Conservation (phyloP, 1,140 invertebrate species). For the Caenorhabditis remanei region DNA sequence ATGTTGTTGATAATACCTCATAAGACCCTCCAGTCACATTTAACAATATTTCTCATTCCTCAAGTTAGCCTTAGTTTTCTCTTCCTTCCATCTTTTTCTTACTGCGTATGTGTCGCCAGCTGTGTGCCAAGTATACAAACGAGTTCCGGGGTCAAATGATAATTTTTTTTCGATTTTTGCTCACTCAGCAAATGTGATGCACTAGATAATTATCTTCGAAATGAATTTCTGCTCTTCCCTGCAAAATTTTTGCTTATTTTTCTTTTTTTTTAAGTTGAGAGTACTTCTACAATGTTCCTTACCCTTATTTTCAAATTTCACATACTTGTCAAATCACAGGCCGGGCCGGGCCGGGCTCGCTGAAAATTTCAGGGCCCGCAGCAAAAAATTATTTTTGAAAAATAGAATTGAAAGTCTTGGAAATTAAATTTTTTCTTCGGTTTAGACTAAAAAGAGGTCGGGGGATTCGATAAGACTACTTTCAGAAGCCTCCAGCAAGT, state of each 20-base stretch:
- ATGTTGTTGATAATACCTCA: not conserved
- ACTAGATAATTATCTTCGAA: not conserved
- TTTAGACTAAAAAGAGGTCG: too few relatives aligned
- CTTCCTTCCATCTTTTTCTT: not conserved
- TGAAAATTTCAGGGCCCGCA: too few relatives aligned
- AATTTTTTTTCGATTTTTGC: not conserved
- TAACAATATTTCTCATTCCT: slow-evolving; percentile 3
- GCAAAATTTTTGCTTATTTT: not conserved
- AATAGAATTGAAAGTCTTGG: too few relatives aligned
- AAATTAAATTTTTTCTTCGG: too few relatives aligned
- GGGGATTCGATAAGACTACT: too few relatives aligned
- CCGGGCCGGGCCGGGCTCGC: too few relatives aligned
- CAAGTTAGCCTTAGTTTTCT: not conserved
- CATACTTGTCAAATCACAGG: too few relatives aligned
- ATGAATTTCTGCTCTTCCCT: not conserved
- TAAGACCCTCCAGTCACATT: not conserved
- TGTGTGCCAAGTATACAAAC: slow-evolving; percentile 43
- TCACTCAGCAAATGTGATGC: not conserved
- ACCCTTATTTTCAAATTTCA: too few relatives aligned
- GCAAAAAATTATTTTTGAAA: too few relatives aligned
- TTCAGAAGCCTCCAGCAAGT: too few relatives aligned
- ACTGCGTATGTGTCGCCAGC: not conserved
- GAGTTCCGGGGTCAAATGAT: not conserved
- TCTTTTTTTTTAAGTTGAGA: not conserved
- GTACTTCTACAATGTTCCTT: too few relatives aligned